phyloP scores from a whole-genome alignment of 2,888 invertebrate species.

The Drosophila ezoana region DNA sequence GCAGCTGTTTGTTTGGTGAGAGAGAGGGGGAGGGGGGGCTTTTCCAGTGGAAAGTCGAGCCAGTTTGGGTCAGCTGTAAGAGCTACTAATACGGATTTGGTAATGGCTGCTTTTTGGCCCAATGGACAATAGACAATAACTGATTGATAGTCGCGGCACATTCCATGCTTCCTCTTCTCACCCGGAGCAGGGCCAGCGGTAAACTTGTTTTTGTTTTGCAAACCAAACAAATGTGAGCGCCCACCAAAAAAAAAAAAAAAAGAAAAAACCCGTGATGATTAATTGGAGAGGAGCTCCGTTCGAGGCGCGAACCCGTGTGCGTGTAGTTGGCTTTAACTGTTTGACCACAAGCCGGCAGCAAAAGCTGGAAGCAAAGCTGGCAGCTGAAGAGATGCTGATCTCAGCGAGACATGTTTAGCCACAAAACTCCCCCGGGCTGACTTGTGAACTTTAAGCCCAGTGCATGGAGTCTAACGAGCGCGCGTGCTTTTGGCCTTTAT shows the following conservation, averaged over 20 bases:
- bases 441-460: constrained; percentile 26
- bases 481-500: constrained; percentile 29
- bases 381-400: constrained; percentile 23
- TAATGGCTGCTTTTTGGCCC: constrained; percentile 56
- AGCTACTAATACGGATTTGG: constrained; percentile 57
- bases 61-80: constrained; percentile 57
- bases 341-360: constrained; percentile 45
- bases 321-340: constrained; percentile 35
- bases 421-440: constrained; percentile 30
- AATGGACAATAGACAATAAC: constrained; percentile 70
- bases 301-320: constrained; percentile 40
- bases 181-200: constrained; percentile 40
- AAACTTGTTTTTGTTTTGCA: constrained; percentile 77
- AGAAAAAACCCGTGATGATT: constrained; percentile 62
- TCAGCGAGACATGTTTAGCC: constrained; percentile 18
- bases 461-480: constrained; percentile 24
- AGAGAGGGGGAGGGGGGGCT: constrained; percentile 50
- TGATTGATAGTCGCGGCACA: constrained; percentile 81
- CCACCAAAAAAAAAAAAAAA: constrained; percentile 27
- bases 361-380: constrained; percentile 12
- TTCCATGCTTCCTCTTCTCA: constrained; percentile 59
- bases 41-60: constrained; percentile 78
- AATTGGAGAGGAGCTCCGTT: constrained; percentile 58
- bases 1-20: constrained; percentile 22
- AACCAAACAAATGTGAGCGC: constrained; percentile 56